Percentiles rank a stretch among this genome's conserved stretches.
These are phyloP conservation scores for Calypte anna DNA, from an alignment of 2,113 vertebrate genomes.

Conservation along the genomic window DNA sequence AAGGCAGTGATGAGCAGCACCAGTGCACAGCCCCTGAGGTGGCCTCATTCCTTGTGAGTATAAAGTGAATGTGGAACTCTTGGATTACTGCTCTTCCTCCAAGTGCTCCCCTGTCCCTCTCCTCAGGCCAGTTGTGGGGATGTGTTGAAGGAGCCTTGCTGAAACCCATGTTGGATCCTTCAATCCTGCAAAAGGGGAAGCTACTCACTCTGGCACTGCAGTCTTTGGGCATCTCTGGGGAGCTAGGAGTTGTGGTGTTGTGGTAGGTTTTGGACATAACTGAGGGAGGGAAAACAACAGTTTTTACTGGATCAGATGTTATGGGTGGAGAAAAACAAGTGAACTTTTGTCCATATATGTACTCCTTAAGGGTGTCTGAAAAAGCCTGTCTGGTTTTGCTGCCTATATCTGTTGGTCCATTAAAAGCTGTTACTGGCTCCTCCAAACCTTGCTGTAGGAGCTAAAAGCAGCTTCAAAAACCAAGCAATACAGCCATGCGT, in stretches of 20 bases:
- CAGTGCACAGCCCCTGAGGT: background rate
- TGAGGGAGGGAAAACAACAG: background rate
- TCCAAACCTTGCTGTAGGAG: background rate
- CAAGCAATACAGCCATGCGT: background rate
- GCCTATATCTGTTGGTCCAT: background rate
- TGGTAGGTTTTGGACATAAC: background rate
- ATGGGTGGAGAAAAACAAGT: background rate
- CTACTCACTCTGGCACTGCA: rapidly evolving
- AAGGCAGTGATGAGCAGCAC: background rate
- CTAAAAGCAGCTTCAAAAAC: background rate
- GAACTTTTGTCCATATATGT: conserved; percentile 21
- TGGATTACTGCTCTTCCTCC: background rate
- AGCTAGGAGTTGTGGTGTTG: background rate
- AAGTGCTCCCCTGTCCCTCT: background rate
- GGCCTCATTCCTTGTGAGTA: background rate
- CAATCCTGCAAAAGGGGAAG: background rate
- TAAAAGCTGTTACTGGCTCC: background rate
- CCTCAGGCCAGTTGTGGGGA: background rate
- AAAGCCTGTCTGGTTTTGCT: background rate
- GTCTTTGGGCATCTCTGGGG: background rate
- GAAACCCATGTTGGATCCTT: background rate
- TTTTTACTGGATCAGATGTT: background rate
- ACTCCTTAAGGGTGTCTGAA: background rate
- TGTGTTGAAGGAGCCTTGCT: background rate
- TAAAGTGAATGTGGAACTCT: background rate